A percentile compares a stretch with the other conserved stretches of the same genome.
phyloP scores from a whole-genome alignment of 2,113 vertebrate genomes.

The Vombatus ursinus region DNA sequence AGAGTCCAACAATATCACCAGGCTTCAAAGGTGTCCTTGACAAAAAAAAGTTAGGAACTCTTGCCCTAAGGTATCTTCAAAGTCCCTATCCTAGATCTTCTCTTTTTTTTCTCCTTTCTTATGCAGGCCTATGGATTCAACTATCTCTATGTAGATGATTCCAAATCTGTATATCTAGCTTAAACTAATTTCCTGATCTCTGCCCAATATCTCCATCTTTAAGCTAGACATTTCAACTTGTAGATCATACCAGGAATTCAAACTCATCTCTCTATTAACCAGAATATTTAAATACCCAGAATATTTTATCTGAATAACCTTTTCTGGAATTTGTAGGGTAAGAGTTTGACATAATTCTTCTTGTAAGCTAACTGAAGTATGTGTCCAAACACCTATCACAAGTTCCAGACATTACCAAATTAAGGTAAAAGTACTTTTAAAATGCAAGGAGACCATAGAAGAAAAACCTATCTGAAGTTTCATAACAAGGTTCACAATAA shows the following conservation, averaged over 20 bases:
- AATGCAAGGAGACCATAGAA: background rate
- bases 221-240: background rate
- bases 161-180: too few relatives aligned
- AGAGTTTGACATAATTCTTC: background rate
- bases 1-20: too few relatives aligned
- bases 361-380: background rate
- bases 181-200: background rate
- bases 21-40: too few relatives aligned
- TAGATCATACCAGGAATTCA: background rate
- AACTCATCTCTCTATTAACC: background rate
- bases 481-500: slow-evolving; percentile 38
- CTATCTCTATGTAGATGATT: too few relatives aligned
- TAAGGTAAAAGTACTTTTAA: slow-evolving; percentile 23
- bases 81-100: too few relatives aligned
- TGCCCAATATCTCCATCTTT: background rate
- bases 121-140: too few relatives aligned
- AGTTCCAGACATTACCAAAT: background rate
- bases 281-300: background rate
- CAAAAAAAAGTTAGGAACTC: too few relatives aligned
- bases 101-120: too few relatives aligned
- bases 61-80: too few relatives aligned
- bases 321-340: background rate
- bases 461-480: slow-evolving; percentile 13
- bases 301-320: background rate
- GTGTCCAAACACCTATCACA: background rate